Evolutionary conservation across 2,888 invertebrate species (phyloP), one percentile per base, ranked within the genome.

Genomic region (Athalia cordata): DNA sequence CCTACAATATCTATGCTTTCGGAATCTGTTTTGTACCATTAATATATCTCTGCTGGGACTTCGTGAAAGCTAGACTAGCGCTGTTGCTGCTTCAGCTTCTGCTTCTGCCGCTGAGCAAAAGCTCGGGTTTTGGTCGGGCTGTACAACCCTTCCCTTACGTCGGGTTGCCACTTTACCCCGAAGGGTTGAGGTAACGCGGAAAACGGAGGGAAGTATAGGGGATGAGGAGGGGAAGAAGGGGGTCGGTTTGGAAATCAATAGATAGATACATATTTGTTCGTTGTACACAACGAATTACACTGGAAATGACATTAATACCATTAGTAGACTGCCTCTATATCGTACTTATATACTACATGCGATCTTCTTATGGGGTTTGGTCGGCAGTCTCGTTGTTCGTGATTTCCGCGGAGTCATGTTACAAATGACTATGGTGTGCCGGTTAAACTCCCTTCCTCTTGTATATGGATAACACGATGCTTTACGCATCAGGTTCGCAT

Each of bases 321-420:
- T 88, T 87, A 88, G 85, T 77, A 79, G 83, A 79, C 62, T 29
- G 29, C 11, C 49, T 57, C 57, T 55, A 11, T 9, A n/a, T 55
- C n/a, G 11, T 9, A n/a, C 55, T 55, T n/a, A 55, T 11, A 11
- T 7, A 9, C n/a, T 7, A 55, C 6, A 55, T 45, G 5, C 8
- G 4, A 11, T 49, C 45, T 29, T 62, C 75, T 75, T 45, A 59
- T 62, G 45, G 62, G 45, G 50, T 50, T 52, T 59, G 45, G 49
- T 83, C 78, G 64, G 66, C 79, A 80, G 81, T 81, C 81, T 79
- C 78, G 29, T 81, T 81, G 81, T 76, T 75, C 83, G 83, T 86
- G 86, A 89, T 89, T 89, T 87, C 84, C 82, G 87, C 85, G 82
- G 85, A 87, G 87, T 89, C 89, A 89, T 84, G 86, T 89, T 88